These are phyloP conservation scores for Leptinotarsa lineolata DNA, from an alignment of 1,140 invertebrate genomes.

Conservation along the genomic window DNA sequence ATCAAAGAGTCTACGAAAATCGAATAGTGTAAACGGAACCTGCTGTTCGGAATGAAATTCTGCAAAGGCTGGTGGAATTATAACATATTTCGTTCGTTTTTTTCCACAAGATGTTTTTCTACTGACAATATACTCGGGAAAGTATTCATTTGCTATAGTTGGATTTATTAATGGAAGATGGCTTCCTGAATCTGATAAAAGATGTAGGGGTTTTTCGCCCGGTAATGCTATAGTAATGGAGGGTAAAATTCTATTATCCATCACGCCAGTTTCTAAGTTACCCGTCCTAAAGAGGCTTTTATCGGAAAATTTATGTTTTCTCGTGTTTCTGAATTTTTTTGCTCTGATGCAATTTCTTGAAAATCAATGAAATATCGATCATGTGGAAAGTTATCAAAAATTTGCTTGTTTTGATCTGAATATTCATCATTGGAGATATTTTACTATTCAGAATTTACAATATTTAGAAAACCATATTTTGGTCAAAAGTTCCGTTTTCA, in stretches of 20 bases:
- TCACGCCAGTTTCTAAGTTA: not conserved
- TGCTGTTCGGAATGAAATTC: not conserved
- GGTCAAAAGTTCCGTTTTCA: too few relatives aligned
- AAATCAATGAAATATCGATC: too few relatives aligned
- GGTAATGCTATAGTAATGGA: not conserved
- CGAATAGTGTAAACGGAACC: too few relatives aligned
- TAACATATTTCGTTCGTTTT: not conserved
- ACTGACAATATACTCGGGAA: not conserved
- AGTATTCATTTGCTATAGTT: not conserved
- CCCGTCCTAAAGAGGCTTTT: not conserved
- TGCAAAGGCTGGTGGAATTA: not conserved
- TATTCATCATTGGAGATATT: too few relatives aligned
- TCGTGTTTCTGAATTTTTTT: not conserved
- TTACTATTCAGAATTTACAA: too few relatives aligned
- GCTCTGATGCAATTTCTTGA: too few relatives aligned
- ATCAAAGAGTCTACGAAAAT: too few relatives aligned
- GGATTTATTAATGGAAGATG: not conserved
- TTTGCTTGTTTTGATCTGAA: too few relatives aligned
- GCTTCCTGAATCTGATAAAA: not conserved
- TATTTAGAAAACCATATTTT: too few relatives aligned
- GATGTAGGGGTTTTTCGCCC: not conserved
- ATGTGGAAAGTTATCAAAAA: too few relatives aligned
- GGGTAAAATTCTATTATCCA: not conserved
- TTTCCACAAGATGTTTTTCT: not conserved
- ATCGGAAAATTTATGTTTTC: constrained; percentile 9